phyloP scores from a whole-genome alignment of 2,797 vertebrate genomes.

The Pteronotus mesoamericanus region DNA sequence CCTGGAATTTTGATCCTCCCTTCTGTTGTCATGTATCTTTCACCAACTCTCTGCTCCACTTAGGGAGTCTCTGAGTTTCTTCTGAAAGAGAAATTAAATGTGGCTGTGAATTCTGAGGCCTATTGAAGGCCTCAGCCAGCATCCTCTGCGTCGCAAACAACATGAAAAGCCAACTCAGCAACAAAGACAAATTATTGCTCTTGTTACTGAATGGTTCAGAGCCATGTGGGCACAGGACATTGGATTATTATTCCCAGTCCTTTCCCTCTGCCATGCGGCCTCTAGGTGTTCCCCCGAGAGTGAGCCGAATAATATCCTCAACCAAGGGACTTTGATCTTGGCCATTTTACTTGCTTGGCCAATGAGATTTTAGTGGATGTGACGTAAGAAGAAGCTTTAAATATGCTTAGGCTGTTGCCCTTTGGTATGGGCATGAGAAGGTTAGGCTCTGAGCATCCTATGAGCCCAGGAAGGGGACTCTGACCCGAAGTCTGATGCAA shows the following conservation, averaged over 20 bases:
- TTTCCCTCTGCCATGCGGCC: not conserved
- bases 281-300: not conserved
- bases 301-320: not conserved
- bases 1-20: not conserved
- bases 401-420: not conserved
- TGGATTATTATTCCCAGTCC: no score
- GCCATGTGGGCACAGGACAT: not conserved
- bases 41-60: not conserved
- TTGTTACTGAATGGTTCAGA: not conserved
- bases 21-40: not conserved
- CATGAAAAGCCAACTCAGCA: not conserved
- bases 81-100: not conserved
- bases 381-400: not conserved
- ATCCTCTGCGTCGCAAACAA: not conserved
- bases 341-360: not conserved
- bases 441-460: not conserved
- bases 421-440: not conserved
- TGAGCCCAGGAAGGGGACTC: not conserved
- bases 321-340: not conserved
- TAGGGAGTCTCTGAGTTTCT: not conserved
- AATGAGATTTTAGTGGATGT: not conserved
- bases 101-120: not conserved
- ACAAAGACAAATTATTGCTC: not conserved
- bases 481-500: not conserved
- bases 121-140: not conserved